Conservation (phyloP, 2,113 vertebrate genomes). For the Nothoprocta pentlandii region DNA sequence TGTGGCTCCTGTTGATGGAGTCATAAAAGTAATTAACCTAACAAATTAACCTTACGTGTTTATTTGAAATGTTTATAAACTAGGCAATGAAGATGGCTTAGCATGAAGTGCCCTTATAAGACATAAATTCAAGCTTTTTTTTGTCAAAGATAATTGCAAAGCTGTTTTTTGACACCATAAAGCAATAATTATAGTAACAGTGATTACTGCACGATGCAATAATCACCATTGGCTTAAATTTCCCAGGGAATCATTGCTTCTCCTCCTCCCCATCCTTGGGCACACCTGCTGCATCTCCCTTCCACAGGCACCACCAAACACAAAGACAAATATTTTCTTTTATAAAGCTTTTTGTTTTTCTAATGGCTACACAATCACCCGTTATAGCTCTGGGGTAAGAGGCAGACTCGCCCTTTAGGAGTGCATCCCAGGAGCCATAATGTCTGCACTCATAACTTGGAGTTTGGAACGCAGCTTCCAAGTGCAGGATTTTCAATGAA, state of each 20-base stretch:
- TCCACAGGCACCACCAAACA: neutral
- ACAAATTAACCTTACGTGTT: conserved; percentile 45
- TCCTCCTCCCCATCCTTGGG: neutral
- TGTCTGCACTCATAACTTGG: accelerated
- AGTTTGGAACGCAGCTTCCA: neutral
- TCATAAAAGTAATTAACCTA: conserved; percentile 31
- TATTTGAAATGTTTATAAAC: conserved; percentile 22
- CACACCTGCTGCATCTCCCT: neutral
- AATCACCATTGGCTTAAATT: neutral
- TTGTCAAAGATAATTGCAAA: neutral
- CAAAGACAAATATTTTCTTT: neutral
- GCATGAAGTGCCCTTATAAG: conserved; percentile 29
- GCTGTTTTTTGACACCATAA: neutral
- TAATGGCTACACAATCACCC: neutral
- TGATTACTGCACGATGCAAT: neutral
- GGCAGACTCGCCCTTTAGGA: neutral
- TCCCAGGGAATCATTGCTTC: neutral
- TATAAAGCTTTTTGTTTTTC: neutral
- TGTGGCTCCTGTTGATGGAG: neutral
- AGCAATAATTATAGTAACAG: too few relatives aligned
- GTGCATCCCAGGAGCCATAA: neutral
- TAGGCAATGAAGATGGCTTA: neutral
- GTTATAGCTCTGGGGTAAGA: neutral
- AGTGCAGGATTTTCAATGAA: neutral
- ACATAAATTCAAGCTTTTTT: neutral